Evolutionary conservation across 1,140 invertebrate species (phyloP).

Genomic region (Venustaconcha ellipsiformis): DNA sequence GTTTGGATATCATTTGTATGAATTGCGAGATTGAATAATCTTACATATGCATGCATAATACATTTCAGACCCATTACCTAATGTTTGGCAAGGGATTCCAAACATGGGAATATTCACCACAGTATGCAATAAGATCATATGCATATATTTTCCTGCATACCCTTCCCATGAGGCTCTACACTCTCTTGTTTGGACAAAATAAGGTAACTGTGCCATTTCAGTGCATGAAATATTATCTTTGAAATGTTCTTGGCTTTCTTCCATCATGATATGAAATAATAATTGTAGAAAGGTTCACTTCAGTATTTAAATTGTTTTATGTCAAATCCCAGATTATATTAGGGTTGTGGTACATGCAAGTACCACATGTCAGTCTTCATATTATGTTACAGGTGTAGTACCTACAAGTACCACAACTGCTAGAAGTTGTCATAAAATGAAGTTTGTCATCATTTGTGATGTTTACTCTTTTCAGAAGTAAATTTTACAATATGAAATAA

Average conservation of each 20-base stretch:
- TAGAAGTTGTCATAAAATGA: too few relatives aligned
- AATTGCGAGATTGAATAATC: neutral
- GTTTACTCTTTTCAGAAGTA: too few relatives aligned
- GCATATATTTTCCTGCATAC: constrained; percentile 89
- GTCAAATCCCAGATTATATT: too few relatives aligned
- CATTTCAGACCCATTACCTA: constrained; percentile 81
- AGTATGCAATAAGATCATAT: constrained; percentile 94
- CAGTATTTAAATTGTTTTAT: too few relatives aligned
- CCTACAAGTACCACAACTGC: too few relatives aligned
- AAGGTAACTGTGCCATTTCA: constrained; percentile 46
- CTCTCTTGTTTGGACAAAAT: constrained; percentile 46
- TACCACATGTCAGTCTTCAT: too few relatives aligned
- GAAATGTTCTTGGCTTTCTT: neutral
- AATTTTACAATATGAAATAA: too few relatives aligned
- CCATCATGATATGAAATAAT: neutral
- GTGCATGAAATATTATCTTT: neutral
- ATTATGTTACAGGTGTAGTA: too few relatives aligned
- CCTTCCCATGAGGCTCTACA: constrained; percentile 74
- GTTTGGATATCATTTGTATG: neutral
- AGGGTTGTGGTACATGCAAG: too few relatives aligned
- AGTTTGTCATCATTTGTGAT: too few relatives aligned
- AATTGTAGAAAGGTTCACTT: too few relatives aligned
- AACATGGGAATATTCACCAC: constrained; percentile 99
- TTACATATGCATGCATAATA: neutral
- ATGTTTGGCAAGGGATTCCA: constrained; percentile 93